Evolutionary conservation across 92 coral and sea anemone species (phyloP).

Genomic region (Palythoa grandiflora): DNA sequence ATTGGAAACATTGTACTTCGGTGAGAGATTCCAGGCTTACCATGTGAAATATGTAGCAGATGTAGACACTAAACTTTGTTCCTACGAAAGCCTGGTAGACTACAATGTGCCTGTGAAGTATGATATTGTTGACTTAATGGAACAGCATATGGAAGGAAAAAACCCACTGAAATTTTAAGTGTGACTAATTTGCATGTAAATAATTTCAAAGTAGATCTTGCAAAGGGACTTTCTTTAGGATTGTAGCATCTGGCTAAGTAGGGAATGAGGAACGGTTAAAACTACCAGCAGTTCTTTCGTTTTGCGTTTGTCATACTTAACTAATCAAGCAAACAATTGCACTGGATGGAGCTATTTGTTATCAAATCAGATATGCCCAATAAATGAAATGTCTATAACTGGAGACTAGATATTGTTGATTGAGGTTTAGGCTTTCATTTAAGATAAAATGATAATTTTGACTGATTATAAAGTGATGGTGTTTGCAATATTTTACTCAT

Average conservation of each 20-base stretch:
- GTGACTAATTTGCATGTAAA: neutral
- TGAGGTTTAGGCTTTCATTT: too few species aligned
- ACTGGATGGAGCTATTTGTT: too few species aligned
- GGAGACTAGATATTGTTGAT: too few species aligned
- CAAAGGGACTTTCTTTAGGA: neutral
- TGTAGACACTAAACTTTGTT: constrained; percentile 14
- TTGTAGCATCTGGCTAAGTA: neutral
- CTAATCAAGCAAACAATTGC: too few species aligned
- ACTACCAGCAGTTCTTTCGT: too few species aligned
- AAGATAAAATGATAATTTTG: too few species aligned
- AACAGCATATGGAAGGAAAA: constrained; percentile 48
- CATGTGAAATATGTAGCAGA: neutral
- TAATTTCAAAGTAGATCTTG: neutral
- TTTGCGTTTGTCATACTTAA: too few species aligned
- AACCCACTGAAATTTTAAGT: constrained; percentile 36
- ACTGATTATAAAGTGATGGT: too few species aligned
- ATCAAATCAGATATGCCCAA: too few species aligned
- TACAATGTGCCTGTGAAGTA: constrained; percentile 49
- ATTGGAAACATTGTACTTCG: neutral
- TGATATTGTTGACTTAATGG: constrained; percentile 47
- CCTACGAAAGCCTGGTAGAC: constrained; percentile 1
- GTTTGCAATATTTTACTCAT: too few species aligned
- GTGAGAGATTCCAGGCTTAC: neutral
- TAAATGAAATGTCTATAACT: too few species aligned
- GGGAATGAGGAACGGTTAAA: neutral